phyloP scores from a whole-genome alignment of 2,113 vertebrate species.

The Ahaetulla prasina region DNA sequence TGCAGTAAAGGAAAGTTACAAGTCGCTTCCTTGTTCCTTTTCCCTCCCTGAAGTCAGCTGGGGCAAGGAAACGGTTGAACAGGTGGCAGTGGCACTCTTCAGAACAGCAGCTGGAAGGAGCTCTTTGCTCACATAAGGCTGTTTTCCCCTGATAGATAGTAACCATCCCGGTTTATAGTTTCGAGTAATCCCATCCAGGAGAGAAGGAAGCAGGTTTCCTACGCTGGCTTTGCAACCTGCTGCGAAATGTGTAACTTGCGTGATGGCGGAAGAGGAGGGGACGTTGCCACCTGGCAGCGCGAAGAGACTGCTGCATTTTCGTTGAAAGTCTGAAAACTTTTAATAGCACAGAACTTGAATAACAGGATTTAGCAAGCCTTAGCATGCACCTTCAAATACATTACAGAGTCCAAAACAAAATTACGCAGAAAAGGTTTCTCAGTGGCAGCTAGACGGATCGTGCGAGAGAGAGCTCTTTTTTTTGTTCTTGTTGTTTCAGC shows the following conservation, averaged over 20 bases:
- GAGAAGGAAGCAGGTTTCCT: not conserved
- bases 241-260: slow-evolving; percentile 28
- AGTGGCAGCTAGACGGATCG: slow-evolving; percentile 46
- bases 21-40: not conserved
- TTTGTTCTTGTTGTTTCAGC: not conserved
- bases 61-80: not conserved
- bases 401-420: slow-evolving; percentile 72
- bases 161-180: not conserved
- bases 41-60: not conserved
- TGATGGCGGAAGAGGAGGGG: slow-evolving; percentile 2
- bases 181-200: not conserved
- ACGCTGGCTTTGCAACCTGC: rapidly evolving
- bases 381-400: slow-evolving; percentile 61
- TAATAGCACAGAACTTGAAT: slow-evolving; percentile 59
- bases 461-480: slow-evolving; percentile 30
- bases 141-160: not conserved
- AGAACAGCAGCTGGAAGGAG: not conserved
- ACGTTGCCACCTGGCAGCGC: slow-evolving; percentile 10
- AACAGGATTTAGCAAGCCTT: slow-evolving; percentile 66
- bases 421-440: slow-evolving; percentile 51
- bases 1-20: not conserved
- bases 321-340: slow-evolving; percentile 48
- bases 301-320: slow-evolving; percentile 47
- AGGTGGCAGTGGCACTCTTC: not conserved
- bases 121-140: no score